These are phyloP conservation scores for Rhipidura dahli DNA, from an alignment of 2,113 vertebrate genomes.

Conservation along the genomic window DNA sequence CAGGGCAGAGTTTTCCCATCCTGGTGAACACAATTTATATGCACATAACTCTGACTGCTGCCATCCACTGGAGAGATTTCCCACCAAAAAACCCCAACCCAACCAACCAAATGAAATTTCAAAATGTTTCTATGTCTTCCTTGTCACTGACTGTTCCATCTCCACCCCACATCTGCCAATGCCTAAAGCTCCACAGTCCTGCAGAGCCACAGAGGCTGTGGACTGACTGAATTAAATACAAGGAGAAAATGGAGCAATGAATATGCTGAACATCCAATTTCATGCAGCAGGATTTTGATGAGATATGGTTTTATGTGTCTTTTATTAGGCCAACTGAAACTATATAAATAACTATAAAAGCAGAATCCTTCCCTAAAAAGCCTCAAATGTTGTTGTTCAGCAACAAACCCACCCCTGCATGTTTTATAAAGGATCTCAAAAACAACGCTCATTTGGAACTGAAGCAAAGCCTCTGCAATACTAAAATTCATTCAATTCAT, in stretches of 20 bases:
- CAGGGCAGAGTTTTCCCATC: not conserved
- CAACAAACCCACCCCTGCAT: not conserved
- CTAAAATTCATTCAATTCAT: not conserved
- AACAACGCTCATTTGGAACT: not conserved
- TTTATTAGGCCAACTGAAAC: constrained; percentile 48
- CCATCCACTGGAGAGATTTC: constrained; percentile 14
- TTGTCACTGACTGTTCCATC: not conserved
- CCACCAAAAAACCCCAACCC: not conserved
- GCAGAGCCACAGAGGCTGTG: not conserved
- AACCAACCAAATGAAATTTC: not conserved
- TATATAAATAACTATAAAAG: constrained; percentile 28
- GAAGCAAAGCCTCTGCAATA: not conserved
- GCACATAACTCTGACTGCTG: not conserved
- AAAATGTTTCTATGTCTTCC: not conserved
- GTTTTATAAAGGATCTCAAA: constrained; percentile 1
- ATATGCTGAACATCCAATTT: not conserved
- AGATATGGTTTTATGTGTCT: constrained; percentile 26
- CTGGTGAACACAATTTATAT: not conserved
- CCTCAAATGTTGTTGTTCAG: not conserved
- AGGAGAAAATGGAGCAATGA: not conserved
- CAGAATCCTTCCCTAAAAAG: constrained; percentile 13
- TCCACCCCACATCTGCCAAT: not conserved
- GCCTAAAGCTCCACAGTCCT: not conserved
- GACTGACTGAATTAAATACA: not conserved
- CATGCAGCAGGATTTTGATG: not conserved